Base-by-base conservation (phyloP, 2,888 invertebrate species). In the Eristalis tenax region DNA sequence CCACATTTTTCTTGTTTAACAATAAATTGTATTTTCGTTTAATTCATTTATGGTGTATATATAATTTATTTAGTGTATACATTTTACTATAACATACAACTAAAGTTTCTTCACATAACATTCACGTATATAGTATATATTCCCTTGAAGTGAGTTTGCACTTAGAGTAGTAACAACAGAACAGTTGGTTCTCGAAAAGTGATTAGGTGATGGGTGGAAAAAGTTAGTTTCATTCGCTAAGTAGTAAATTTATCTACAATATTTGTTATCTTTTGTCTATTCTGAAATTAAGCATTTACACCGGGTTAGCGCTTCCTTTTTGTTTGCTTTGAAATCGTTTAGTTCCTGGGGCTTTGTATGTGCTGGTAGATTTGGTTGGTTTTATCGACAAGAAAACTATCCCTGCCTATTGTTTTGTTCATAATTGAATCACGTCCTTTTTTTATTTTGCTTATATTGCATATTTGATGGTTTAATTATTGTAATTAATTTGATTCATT, bases 31-130 rank as follows among this genome's bases (percentile, higher is more conserved):
- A 64, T 50, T 40, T 66, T 75, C 26, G 43, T 66, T 70, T 80
- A 26, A 38, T 80, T 80, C 26, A 61, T 74, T 69, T 10, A 77
- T 50, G 56, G 73, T 81, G 64, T 81, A 75, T 80, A 81, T 81
- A 81, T 81, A 75, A 69, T 81, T 63, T 64, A 23, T 69, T 81
- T 56, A 64, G 74, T 81, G 81, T 81, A 74, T 75, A 81, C 74
- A 81, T 75, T 81, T 74, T 63, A n/a, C 63, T 81, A 75, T 69
- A 74, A 69, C 64, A 73, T 73, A 65, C 71, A 70, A 50, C 18
- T 4, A 8, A 18, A 18, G n/a, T 50, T 70, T 78, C 65, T 35
- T 59, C 59, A n/a, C 66, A 61, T 81, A 81, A 81, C 81, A 81
- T 81, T 69, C 59, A 74, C 59, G 66, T 56, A 66, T 79, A 66